These are phyloP conservation scores for Xerus rutilus DNA, from an alignment of 2,797 vertebrate species.

Conservation along the genomic window DNA sequence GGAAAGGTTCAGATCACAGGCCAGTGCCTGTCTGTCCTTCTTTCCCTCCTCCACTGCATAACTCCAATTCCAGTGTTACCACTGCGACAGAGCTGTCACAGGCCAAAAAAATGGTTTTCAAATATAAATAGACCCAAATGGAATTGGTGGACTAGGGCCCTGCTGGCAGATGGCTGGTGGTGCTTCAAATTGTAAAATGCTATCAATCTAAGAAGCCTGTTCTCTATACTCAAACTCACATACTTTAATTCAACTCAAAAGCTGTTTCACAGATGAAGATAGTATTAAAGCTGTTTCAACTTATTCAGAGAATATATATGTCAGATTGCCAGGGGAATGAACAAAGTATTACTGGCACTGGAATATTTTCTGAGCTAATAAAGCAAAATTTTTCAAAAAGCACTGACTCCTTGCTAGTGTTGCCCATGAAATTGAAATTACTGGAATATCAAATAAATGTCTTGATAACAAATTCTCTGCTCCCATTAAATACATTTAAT, in stretches of 20 bases:
- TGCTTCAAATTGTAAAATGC: not conserved
- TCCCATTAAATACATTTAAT: conserved; percentile 41
- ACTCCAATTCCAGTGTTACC: not conserved
- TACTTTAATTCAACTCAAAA: conserved; percentile 61
- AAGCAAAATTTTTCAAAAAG: conserved; percentile 52
- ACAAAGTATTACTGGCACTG: not conserved
- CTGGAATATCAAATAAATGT: conserved; percentile 48
- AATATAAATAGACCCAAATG: conserved; percentile 15
- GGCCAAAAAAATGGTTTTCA: not conserved
- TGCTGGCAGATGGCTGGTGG: not conserved
- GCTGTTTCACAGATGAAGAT: not conserved
- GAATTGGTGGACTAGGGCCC: not conserved
- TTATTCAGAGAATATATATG: not conserved
- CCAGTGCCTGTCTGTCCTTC: not conserved
- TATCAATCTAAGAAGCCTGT: conserved; percentile 6
- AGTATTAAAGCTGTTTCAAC: conserved; percentile 38
- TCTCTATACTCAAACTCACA: not conserved
- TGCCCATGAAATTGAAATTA: conserved; percentile 33
- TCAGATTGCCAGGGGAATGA: not conserved
- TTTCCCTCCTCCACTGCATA: not conserved
- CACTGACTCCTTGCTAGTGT: not conserved
- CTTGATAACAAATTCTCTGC: conserved; percentile 2
- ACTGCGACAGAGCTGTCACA: not conserved
- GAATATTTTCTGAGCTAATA: conserved; percentile 23
- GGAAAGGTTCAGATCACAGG: not conserved